Base-by-base conservation (phyloP, 2,888 invertebrate species). In the Plagodis dolabraria region DNA sequence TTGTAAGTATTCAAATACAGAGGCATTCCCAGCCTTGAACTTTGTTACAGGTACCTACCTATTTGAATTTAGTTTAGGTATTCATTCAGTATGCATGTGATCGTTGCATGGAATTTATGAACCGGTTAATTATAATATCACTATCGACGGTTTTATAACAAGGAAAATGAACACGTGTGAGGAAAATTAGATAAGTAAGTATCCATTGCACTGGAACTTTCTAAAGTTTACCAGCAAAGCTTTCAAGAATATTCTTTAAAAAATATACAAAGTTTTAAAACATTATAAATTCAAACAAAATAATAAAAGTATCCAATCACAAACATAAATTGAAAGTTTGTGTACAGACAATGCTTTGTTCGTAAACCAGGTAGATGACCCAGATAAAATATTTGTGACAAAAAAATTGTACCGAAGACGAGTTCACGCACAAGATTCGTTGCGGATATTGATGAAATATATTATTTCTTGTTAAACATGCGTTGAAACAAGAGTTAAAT, bases 21-120 rank as follows among this genome's bases (percentile, higher is more conserved):
- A 12, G 53, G 46, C 42, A 50, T 42, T 49, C 59, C 59, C 50
- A 42, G 35, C 51, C 50, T 60, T 55, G 51, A n/a, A 47, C 22
- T 47, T 38, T 38, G 22, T 22, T 22, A 22, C 38, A 38, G 38
- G 5, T 9, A 22, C 34, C 12, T 9, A 22, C 34, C 12, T 35
- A 35, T 10, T 12, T 46, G 0, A 6, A 36, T 12, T 8, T 9
- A 12, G 8, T 36, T 7, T 38, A 8, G 1, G 1, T 38, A 8
- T 9, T 38, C 38, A 38, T 38, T 38, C n/a, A 8, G 9, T 38
- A 38, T 8, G 9, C 5, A 38, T 8, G 9, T 8, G 9, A 38
- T 22, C 22, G 22, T 22, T 22, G 22, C 22, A 22, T 22, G 22
- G 22, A 22, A 22, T 22, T 22, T 22, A 22, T 22, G 22, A 22